phyloP scores from a whole-genome alignment of 1,140 invertebrate genomes.

The Drosophila bifasciata region DNA sequence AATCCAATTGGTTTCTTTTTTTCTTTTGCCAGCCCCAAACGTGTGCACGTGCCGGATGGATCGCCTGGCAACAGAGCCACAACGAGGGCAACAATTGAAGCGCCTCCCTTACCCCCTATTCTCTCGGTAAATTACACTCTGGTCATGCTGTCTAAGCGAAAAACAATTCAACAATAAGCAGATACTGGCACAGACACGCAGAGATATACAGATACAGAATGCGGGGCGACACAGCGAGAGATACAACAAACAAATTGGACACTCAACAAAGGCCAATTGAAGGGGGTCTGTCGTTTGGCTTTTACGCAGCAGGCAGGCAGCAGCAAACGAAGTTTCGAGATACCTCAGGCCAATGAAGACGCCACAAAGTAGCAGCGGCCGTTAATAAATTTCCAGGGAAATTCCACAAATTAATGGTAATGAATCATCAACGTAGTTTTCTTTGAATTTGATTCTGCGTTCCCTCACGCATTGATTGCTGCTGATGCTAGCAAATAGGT shows the following conservation, averaged over 20 bases:
- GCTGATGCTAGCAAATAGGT: no score
- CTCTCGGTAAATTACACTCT: constrained; percentile 29
- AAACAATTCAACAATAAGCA: constrained; percentile 47
- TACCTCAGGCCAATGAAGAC: neutral
- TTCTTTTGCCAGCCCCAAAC: constrained; percentile 49
- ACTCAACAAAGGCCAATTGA: constrained; percentile 29
- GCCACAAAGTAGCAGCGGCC: neutral
- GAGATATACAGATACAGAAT: constrained; percentile 10
- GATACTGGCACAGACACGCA: constrained; percentile 27
- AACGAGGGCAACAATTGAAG: constrained; percentile 34
- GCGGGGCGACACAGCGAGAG: constrained; percentile 1
- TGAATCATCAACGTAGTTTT: constrained; percentile 13
- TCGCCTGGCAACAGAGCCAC: constrained; percentile 61
- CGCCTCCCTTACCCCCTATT: neutral
- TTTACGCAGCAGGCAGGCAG: constrained; percentile 5
- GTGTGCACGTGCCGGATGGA: constrained; percentile 71
- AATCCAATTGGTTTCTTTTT: constrained; percentile 21
- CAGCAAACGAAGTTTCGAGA: constrained; percentile 25
- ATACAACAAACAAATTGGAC: neutral
- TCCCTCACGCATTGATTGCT: no score
- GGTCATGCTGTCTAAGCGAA: constrained; percentile 56
- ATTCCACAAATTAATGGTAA: neutral
- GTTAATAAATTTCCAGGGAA: constrained; percentile 27
- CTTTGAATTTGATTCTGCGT: neutral
- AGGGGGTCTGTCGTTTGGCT: constrained; percentile 18